Evolutionary conservation across 2,113 vertebrate species (phyloP).

Genomic region (Tichodroma muraria): DNA sequence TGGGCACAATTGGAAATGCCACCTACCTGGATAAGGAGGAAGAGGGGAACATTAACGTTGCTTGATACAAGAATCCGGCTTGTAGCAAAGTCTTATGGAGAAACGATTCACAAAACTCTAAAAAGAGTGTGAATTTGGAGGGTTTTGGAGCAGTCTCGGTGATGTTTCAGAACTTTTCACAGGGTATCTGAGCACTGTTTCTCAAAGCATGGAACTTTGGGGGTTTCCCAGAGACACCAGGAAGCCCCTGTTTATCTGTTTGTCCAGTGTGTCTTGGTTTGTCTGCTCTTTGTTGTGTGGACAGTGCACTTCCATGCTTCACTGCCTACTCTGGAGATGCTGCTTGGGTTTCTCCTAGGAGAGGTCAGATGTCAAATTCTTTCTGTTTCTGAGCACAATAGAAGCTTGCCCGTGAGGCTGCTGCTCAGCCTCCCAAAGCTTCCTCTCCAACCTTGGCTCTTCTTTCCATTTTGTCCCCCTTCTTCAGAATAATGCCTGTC

Average conservation of each 20-base stretch:
- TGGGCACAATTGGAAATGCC: neutral
- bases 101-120: neutral
- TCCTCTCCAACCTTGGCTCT: neutral
- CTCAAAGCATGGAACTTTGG: neutral
- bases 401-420: neutral
- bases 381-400: slow-evolving; percentile 1
- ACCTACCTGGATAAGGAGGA: neutral
- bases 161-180: neutral
- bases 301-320: neutral
- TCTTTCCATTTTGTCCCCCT: neutral
- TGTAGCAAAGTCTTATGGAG: neutral
- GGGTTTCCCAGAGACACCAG: neutral
- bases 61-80: neutral
- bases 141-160: neutral
- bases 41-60: neutral
- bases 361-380: slow-evolving; percentile 36
- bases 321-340: neutral
- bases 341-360: neutral
- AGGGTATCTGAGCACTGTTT: neutral
- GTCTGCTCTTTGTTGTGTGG: neutral
- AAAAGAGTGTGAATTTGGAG: neutral
- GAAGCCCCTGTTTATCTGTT: neutral
- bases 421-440: neutral
- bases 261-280: neutral
- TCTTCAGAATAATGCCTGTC: neutral